Evolutionary conservation across 2,888 invertebrate species (phyloP).

Genomic region (Leucophenga montana): DNA sequence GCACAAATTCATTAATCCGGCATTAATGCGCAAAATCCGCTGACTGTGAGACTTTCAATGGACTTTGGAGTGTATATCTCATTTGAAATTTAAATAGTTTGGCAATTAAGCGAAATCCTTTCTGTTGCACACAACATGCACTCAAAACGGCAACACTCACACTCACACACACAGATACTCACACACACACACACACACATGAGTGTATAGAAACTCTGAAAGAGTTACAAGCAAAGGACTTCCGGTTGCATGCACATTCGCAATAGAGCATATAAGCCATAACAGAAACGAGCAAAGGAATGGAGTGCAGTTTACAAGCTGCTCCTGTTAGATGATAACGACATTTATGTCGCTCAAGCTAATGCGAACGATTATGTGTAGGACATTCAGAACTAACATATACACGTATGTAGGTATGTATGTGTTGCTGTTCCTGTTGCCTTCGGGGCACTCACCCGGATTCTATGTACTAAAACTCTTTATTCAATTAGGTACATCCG

Average conservation of each 20-base stretch:
- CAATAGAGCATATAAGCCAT: not conserved
- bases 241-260: constrained; percentile 48
- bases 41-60: not conserved
- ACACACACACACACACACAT: constrained; percentile 8
- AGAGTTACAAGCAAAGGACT: constrained; percentile 30
- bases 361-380: not conserved
- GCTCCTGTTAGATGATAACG: not conserved
- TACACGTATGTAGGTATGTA: too few relatives aligned
- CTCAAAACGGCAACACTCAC: constrained; percentile 1
- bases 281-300: not conserved
- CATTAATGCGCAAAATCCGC: not conserved
- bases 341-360: not conserved
- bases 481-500: constrained; percentile 66
- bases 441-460: not conserved
- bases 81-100: constrained; percentile 56
- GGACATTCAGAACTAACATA: too few relatives aligned
- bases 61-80: constrained; percentile 31
- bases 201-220: constrained; percentile 1
- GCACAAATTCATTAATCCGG: not conserved
- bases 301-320: not conserved
- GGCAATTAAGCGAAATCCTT: constrained; percentile 59
- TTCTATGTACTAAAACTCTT: constrained; percentile 55
- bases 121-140: constrained; percentile 19
- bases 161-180: too few relatives aligned
- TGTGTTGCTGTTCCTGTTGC: too few relatives aligned